Evolutionary conservation across 2,888 invertebrate genomes (phyloP).

Genomic region (Chrysotoxum bicinctum): DNA sequence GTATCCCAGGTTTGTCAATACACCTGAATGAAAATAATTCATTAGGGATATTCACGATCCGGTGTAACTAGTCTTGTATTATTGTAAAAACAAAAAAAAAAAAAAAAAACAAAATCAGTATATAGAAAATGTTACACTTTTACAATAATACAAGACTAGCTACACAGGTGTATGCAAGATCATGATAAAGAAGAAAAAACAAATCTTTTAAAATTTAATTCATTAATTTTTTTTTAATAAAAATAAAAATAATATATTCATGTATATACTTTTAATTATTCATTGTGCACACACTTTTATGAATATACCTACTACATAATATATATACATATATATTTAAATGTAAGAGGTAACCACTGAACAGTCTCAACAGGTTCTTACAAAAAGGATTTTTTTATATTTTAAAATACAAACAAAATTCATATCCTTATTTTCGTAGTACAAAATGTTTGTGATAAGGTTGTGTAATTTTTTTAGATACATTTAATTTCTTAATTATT

Average conservation of each 20-base stretch:
- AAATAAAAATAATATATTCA: background rate
- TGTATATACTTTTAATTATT: background rate
- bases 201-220: no score
- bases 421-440: background rate
- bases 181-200: no score
- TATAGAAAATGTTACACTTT: no score
- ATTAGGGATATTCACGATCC: no score
- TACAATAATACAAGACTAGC: no score
- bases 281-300: background rate
- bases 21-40: no score
- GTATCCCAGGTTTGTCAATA: no score
- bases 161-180: no score
- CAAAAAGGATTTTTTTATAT: background rate
- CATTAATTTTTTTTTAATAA: no score
- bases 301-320: background rate
- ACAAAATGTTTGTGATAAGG: background rate
- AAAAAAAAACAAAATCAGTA: no score
- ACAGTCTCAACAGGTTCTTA: constrained; percentile 16
- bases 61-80: no score
- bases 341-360: constrained; percentile 23
- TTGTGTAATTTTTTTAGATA: background rate
- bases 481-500: background rate
- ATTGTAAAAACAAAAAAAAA: no score
- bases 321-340: background rate
- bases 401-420: background rate